Conservation (phyloP, 92 coral and sea anemone species). For the Desmophyllum pertusum region DNA sequence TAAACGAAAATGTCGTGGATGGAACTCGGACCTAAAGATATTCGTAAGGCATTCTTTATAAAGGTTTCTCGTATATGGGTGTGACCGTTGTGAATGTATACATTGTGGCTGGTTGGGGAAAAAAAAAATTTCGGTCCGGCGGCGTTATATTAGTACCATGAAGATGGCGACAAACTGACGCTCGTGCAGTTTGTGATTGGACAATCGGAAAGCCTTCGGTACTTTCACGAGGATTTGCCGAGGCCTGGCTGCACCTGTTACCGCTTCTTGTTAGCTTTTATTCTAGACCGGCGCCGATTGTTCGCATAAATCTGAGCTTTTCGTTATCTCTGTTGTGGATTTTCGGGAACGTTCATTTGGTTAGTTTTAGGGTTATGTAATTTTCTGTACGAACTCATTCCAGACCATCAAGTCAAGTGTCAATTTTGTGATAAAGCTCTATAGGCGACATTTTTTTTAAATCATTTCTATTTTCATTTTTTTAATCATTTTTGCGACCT, state of each 20-base stretch:
- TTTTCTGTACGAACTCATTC: not conserved
- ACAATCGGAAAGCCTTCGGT: not conserved
- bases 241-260: not conserved
- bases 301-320: not conserved
- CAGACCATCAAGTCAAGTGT: not conserved
- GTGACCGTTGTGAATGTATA: not conserved
- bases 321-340: not conserved
- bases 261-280: not conserved
- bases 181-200: not conserved
- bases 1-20: not conserved
- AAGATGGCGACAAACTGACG: not conserved
- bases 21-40: not conserved
- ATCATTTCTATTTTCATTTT: too few relatives aligned
- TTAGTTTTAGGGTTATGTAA: not conserved
- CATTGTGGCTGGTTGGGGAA: not conserved
- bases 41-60: not conserved
- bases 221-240: not conserved
- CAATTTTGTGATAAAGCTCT: not conserved
- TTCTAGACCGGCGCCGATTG: not conserved
- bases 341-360: not conserved
- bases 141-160: not conserved
- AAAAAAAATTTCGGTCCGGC: too few relatives aligned
- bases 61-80: not conserved
- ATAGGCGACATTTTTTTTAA: not conserved
- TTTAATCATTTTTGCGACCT: too few relatives aligned